phyloP scores from a whole-genome alignment of 1,140 invertebrate species.

The Tetramorium alpestre region DNA sequence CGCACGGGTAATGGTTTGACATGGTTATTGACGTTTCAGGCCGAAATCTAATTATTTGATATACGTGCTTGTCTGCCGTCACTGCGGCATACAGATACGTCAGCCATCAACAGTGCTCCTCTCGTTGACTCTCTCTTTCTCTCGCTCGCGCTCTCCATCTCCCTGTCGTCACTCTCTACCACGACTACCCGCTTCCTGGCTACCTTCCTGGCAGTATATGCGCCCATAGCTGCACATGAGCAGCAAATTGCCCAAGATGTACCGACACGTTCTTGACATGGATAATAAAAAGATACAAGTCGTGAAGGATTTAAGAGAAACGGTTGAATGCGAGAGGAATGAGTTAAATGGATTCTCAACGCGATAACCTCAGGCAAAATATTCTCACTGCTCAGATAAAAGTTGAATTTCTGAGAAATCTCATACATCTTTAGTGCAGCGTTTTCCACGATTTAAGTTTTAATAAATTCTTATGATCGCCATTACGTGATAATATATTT shows the following conservation, averaged over 20 bases:
- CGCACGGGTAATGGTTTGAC: constrained; percentile 83
- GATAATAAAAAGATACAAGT: background rate
- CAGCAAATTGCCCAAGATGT: constrained; percentile 25
- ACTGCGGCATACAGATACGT: constrained; percentile 74
- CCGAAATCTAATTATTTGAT: constrained; percentile 85
- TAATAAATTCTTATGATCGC: background rate
- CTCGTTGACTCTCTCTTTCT: constrained; percentile 44
- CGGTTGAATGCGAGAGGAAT: background rate
- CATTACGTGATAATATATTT: background rate
- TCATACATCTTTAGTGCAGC: background rate
- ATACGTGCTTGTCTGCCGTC: constrained; percentile 81
- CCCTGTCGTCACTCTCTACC: background rate
- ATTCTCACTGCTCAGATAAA: background rate
- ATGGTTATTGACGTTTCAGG: constrained; percentile 85
- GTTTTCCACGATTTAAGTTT: background rate
- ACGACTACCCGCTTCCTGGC: constrained; percentile 23
- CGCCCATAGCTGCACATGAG: constrained; percentile 13
- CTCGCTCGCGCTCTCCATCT: constrained; percentile 12
- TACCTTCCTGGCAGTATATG: background rate
- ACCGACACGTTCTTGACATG: background rate
- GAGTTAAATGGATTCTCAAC: background rate
- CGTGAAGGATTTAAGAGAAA: background rate
- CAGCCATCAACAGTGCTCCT: constrained; percentile 71
- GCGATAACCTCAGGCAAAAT: background rate
- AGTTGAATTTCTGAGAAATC: background rate